Evolutionary conservation across 2,888 invertebrate genomes (phyloP).

Genomic region (Serripes groenlandicus): DNA sequence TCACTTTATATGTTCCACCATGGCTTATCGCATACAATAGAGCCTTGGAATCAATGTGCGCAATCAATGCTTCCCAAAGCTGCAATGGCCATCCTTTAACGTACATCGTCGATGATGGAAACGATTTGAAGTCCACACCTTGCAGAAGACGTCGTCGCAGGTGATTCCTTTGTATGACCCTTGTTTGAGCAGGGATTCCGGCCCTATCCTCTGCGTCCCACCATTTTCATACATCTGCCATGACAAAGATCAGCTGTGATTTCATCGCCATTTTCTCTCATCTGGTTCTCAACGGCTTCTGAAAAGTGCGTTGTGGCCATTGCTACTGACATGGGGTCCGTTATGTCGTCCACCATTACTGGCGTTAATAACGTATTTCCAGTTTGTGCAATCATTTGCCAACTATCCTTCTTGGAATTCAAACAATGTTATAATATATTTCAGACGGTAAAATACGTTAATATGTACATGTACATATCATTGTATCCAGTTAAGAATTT

Average conservation of each 20-base stretch:
- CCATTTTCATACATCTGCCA: conserved; percentile 52
- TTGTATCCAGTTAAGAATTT: no score
- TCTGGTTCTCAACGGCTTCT: conserved; percentile 47
- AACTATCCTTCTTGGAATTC: no score
- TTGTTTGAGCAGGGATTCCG: conserved; percentile 35
- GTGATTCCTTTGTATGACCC: conserved; percentile 19
- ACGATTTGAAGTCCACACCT: not conserved
- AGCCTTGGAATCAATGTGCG: conserved; percentile 49
- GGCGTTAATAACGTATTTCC: conserved; percentile 46
- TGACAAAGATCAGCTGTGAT: conserved; percentile 41
- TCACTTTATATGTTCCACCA: conserved; percentile 40
- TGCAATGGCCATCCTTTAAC: conserved; percentile 44
- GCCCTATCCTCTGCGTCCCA: conserved; percentile 59
- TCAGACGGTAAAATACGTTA: no score
- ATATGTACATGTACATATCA: no score
- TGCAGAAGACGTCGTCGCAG: conserved; percentile 40
- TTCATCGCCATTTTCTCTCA: conserved; percentile 43
- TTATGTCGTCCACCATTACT: conserved; percentile 61
- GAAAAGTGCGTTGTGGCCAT: conserved; percentile 59
- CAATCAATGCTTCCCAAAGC: conserved; percentile 45
- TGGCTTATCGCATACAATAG: conserved; percentile 22
- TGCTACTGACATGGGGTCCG: conserved; percentile 60
- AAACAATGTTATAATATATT: no score
- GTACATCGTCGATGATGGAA: conserved; percentile 34
- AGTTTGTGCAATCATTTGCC: conserved; percentile 52